A percentile compares a stretch with the other conserved stretches of the same genome.
These are phyloP conservation scores for Lagopus leucura DNA, from an alignment of 2,113 vertebrate genomes.

Conservation along the genomic window DNA sequence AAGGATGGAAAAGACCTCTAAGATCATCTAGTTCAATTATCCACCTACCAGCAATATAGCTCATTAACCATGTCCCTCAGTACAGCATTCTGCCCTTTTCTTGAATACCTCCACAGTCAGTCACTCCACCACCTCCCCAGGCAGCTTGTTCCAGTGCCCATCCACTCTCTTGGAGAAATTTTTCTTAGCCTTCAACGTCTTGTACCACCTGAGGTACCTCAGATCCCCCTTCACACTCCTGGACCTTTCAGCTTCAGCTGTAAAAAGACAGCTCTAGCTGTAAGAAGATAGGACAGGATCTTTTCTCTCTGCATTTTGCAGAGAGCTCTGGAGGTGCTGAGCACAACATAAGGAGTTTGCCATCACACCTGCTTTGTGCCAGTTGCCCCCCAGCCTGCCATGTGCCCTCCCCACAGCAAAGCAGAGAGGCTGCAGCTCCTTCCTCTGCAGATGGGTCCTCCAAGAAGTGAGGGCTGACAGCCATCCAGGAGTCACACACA, in stretches of 20 bases:
- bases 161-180: too few relatives aligned
- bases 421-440: neutral
- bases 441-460: neutral
- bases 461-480: fast-evolving
- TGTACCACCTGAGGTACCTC: neutral
- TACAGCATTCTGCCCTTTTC: too few relatives aligned
- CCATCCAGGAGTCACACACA: fast-evolving
- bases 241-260: neutral
- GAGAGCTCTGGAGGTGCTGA: neutral
- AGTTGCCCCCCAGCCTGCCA: neutral
- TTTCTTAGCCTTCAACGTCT: too few relatives aligned
- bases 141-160: too few relatives aligned
- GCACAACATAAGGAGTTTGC: neutral
- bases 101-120: too few relatives aligned
- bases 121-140: too few relatives aligned
- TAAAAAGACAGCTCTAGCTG: neutral
- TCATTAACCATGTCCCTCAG: too few relatives aligned
- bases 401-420: neutral
- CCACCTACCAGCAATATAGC: too few relatives aligned
- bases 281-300: neutral
- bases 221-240: neutral
- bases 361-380: neutral
- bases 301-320: neutral
- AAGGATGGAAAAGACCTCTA: too few relatives aligned
- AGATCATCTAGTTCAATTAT: too few relatives aligned